Evolutionary conservation across 1,140 invertebrate species (phyloP), one percentile per base, ranked within the genome.

Genomic region (Leptinotarsa lineolata): DNA sequence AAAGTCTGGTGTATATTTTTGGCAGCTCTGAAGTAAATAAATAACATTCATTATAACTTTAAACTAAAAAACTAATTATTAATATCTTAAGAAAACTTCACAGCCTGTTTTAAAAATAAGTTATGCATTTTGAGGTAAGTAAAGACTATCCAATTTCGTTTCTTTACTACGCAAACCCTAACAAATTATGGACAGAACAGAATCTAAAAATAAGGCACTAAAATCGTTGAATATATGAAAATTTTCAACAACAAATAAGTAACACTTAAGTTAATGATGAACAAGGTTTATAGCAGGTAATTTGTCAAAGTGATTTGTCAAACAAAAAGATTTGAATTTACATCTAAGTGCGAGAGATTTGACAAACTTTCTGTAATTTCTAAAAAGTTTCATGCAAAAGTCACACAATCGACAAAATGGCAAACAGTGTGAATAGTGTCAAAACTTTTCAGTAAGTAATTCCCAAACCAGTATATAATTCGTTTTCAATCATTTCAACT

Each of bases 31-130:
- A 63, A 63, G 60, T 63, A 63, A 54, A 69, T 60, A 73, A 70
- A 39, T 69, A 73, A 70, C 66, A 69, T n/a, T 48, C 18, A 46
- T 70, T 64, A 70, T 64, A 18, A 24, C 60, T 63, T 39, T 66
- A 16, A 64, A 39, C 61, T 67, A 75, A 46, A 48, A 18, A 72
- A 75, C 24, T 72, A 75, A 75, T 67, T 72, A 72, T 21, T 72
- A 72, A 67, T 75, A 75, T 61, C 61, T 72, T 64, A 76, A 72
- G 72, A 73, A 72, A 76, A 72, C 30, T 74, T 76, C 74, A 76
- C 74, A 76, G 74, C 74, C 74, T 72, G 74, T 75, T 75, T 72
- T 70, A 72, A 69, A 76, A 76, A 74, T 74, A 74, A 54, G 48
- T 54, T n/a, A 54, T 15, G 60, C 60, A 63, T 20, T 63, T 63